These are phyloP conservation scores for Eulemur mongoz DNA, from an alignment of 2,797 vertebrate genomes.

Conservation along the genomic window DNA sequence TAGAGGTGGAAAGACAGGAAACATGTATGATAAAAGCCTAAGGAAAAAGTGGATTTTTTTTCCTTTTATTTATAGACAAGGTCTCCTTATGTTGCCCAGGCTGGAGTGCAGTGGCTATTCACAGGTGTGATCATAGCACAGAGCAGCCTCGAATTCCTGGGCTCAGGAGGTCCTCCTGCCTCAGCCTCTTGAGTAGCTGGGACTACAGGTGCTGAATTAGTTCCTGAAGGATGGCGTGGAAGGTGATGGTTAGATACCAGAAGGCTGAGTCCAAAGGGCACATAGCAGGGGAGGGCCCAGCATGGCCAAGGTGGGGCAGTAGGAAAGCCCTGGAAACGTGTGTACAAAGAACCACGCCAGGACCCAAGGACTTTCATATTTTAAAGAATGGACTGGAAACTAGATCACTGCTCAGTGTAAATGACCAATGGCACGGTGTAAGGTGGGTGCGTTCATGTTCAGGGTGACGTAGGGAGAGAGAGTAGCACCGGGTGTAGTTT, in stretches of 20 bases:
- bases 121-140: too few species aligned
- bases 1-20: background rate
- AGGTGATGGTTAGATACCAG: background rate
- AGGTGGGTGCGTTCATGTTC: background rate
- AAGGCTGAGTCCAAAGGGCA: background rate
- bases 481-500: background rate
- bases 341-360: background rate
- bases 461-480: background rate
- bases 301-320: background rate
- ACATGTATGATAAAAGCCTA: background rate
- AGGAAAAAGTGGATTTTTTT: background rate
- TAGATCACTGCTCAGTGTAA: background rate
- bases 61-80: background rate
- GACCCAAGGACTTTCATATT: background rate
- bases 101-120: background rate
- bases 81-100: background rate
- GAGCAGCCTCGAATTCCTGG: background rate
- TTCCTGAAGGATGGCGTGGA: background rate
- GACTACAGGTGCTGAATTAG: background rate
- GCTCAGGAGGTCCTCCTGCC: background rate
- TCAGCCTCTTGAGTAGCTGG: background rate
- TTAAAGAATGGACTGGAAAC: background rate
- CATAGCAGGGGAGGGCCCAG: background rate
- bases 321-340: background rate
- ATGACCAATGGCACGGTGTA: background rate